Percentiles rank a stretch among this genome's conserved stretches.
Conservation (phyloP, 2,113 vertebrate species). For the human region GRCh38 chr11:89900501-89901000, state of each 20-base stretch:
- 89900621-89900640: slow-evolving; percentile 78
- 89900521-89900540: slow-evolving; percentile 66
- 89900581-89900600: slow-evolving; percentile 87
- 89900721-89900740: slow-evolving; percentile 50
- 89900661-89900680: slow-evolving; percentile 67
- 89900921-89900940: too few species aligned
- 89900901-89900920: too few species aligned
- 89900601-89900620: slow-evolving; percentile 76
- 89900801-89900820: slow-evolving; percentile 62
- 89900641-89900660: slow-evolving; percentile 78
- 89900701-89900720: slow-evolving; percentile 10
- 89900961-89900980: too few species aligned
- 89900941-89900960: too few species aligned
- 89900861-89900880: slow-evolving; percentile 64
- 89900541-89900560: slow-evolving; percentile 89
- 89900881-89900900: too few species aligned
- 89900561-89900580: slow-evolving; percentile 83
- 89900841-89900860: slow-evolving; percentile 80
- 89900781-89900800: slow-evolving; percentile 48
- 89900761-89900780: slow-evolving; percentile 25
- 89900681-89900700: slow-evolving; percentile 25
- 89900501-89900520: slow-evolving; percentile 70
- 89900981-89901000: too few species aligned
- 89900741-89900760: slow-evolving; percentile 17
- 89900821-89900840: slow-evolving; percentile 78